Conservation (phyloP, 1,140 invertebrate genomes). For the Hesperophylax magnus region DNA sequence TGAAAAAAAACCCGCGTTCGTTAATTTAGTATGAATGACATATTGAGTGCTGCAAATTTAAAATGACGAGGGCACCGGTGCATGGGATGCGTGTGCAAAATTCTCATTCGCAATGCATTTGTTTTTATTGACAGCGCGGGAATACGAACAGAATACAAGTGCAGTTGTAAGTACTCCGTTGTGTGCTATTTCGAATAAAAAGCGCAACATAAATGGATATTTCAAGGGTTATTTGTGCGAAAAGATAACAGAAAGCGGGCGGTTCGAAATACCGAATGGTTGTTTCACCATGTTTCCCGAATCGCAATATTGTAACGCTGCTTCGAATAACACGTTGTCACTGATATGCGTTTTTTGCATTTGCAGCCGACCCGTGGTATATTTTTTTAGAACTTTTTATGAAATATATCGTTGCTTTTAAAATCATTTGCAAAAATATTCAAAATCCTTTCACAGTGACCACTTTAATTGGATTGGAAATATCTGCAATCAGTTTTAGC, state of each 20-base stretch:
- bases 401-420: too few relatives aligned
- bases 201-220: constrained; percentile 3
- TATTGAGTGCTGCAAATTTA: background rate
- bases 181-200: background rate
- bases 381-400: too few relatives aligned
- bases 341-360: too few relatives aligned
- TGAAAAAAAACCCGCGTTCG: background rate
- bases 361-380: too few relatives aligned
- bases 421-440: too few relatives aligned
- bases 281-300: background rate
- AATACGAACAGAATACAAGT: background rate
- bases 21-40: background rate
- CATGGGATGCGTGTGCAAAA: constrained; percentile 9
- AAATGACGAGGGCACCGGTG: background rate
- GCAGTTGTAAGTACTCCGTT: background rate
- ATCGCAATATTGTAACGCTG: background rate
- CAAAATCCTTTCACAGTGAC: too few relatives aligned
- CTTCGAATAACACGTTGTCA: background rate
- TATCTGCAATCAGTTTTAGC: too few relatives aligned
- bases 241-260: background rate
- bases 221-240: background rate
- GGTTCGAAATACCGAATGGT: background rate
- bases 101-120: background rate
- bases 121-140: background rate
- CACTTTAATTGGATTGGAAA: too few relatives aligned